Evolutionary conservation across 2,797 vertebrate species (phyloP), one percentile per base, ranked within the genome.

Genomic region (Pipistrellus kuhlii): DNA sequence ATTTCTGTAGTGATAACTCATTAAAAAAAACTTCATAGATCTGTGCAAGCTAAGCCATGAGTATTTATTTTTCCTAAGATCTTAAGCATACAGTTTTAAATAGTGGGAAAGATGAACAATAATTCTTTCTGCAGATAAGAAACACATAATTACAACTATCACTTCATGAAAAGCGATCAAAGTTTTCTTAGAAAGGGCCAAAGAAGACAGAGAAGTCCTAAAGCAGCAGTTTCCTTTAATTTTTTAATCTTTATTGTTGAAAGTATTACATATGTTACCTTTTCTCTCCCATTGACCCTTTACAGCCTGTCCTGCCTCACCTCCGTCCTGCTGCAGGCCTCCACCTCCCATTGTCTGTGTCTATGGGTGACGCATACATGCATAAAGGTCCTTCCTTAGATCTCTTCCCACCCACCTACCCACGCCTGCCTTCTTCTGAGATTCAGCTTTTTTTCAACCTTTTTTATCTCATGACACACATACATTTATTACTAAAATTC

Each of bases 1-100:
- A n/a, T 92, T 94, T 80, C 51, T 30, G 8, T 96, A 91, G 8
- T 55, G 12, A 12, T 41, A 92, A 96, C 25, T 94, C 62, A 84
- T 89, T 94, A 87, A 95, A 94, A 95, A 92, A 92, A 4, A 4
- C 48, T 78, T 95, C 59, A 86, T 77, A 88, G 6, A 85, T 95
- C 85, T 95, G 44, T 84, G 64, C 46, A 95, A 85, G 55, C 1
- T 91, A 35, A 97, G 62, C 51, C n/a, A 81, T 46, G 12, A 38
- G 15, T 88, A 73, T 93, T 90, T 96, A 38, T 78, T 82, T 94
- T 95, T 48, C 13, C 46, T 83, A 71, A 85, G 64, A 72, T 25
- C 66, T 88, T 94, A 96, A 96, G 94, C 51, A 91, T 9, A 38
- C 6, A 88, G 4, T 85, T 90, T 66, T 75, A 85, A 87, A 35